Evolutionary conservation across 2,888 invertebrate genomes (phyloP), one percentile per base, ranked within the genome.

Genomic region (Latrodectus elegans): DNA sequence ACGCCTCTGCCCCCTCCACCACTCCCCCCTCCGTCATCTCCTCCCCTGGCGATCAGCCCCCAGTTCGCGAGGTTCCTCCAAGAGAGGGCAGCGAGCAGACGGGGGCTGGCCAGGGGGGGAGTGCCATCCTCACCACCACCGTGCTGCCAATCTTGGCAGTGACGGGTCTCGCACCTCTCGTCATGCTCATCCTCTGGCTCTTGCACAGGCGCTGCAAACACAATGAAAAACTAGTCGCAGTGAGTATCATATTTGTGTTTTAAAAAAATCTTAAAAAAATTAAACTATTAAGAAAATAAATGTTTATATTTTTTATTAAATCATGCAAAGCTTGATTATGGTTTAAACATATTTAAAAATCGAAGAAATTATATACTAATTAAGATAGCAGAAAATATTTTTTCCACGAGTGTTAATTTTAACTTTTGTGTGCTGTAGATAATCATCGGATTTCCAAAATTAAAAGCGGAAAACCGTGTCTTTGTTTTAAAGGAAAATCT

Each of bases 21-120:
- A 26, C 65, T 76, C 14, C 86, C 86, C 80, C 89, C 86, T 53
- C 88, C 88, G 8, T 77, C 86, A 38, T 70, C 83, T 64, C 86
- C 80, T 67, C 85, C 83, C 53, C 84, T 68, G 72, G 65, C 74
- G 14, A 73, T 80, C 74, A 84, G 79, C 80, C 88, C 84, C 78
- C 88, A 82, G 78, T 83, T 88, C 83, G 70, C 74, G 68, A 78
- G 73, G 71, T 89, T 77, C 89, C 88, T 76, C 70, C 79, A 75
- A n/a, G 79, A 79, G 79, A 84, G 84, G 84, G 88, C 84, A 74
- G 70, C 64, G 52, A 75, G 72, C 67, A 68, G 75, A 67, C 60
- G 52, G 79, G 55, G 17, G 15, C 64, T 60, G 38, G 22, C 38
- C 64, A 64, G 64, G 38, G 38, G 70, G 64, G 82, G 73, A 49